phyloP scores from a whole-genome alignment of 2,797 vertebrate genomes.

The Tangara arthus region DNA sequence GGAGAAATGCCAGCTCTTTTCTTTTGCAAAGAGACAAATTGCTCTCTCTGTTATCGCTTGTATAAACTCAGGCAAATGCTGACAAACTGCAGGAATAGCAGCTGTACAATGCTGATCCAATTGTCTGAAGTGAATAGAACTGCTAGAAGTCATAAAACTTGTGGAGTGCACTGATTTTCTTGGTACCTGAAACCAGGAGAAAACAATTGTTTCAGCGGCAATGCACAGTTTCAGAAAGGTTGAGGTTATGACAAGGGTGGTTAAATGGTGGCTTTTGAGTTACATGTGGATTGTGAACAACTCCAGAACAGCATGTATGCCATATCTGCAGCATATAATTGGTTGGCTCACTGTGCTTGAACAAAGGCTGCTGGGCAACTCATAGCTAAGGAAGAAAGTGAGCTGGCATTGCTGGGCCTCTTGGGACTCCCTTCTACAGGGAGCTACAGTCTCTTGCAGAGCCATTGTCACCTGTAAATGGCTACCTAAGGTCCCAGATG shows the following conservation, averaged over 20 bases:
- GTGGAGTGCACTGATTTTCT: not conserved
- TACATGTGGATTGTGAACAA: not conserved
- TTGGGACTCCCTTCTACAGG: not conserved
- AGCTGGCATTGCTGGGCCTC: not conserved
- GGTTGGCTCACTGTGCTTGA: not conserved
- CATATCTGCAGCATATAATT: not conserved
- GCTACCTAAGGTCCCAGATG: not conserved
- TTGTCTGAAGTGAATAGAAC: not conserved
- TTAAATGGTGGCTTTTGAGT: not conserved
- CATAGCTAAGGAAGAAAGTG: not conserved
- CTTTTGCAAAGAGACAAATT: not conserved
- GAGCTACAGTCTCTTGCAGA: not conserved
- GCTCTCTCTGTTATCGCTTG: not conserved
- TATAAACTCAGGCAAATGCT: slow-evolving; percentile 40
- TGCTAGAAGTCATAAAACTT: slow-evolving; percentile 14
- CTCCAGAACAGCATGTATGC: not conserved
- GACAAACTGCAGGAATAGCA: not conserved
- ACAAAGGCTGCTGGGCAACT: not conserved
- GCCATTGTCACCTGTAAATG: not conserved
- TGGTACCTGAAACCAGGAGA: not conserved
- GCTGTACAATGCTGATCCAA: not conserved
- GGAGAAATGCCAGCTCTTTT: not conserved
- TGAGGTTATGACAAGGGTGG: not conserved
- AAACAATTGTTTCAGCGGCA: not conserved
- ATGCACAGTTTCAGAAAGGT: not conserved